A percentile compares a stretch with the other conserved stretches of the same genome.
Evolutionary conservation across 1,140 invertebrate species (phyloP).

Genomic region (Drosophila malerkotliana): DNA sequence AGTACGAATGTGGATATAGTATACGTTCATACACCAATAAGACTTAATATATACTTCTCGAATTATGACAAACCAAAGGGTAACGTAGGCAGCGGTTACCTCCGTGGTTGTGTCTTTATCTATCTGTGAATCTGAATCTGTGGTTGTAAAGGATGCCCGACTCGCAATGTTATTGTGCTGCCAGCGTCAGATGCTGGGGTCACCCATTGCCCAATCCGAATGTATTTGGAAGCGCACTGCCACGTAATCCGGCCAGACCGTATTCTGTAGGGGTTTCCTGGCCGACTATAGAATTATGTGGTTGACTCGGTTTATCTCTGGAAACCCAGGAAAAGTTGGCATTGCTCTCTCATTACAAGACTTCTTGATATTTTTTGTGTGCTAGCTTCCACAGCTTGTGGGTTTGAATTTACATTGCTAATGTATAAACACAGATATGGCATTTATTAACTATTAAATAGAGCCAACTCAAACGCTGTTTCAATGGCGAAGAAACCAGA

Average conservation of each 20-base stretch:
- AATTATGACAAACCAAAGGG: constrained; percentile 67
- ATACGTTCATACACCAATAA: constrained; percentile 38
- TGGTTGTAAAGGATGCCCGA: constrained; percentile 36
- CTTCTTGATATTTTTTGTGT: no score
- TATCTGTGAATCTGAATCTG: constrained; percentile 19
- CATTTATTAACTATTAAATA: constrained; percentile 68
- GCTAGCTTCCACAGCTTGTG: background rate
- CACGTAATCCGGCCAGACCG: background rate
- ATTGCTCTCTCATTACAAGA: no score
- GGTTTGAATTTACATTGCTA: constrained; percentile 58
- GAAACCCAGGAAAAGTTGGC: no score
- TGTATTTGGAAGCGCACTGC: background rate
- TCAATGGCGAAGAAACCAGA: constrained; percentile 56
- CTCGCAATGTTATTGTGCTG: constrained; percentile 21
- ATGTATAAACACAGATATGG: constrained; percentile 44
- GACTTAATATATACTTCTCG: constrained; percentile 59
- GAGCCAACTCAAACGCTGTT: constrained; percentile 35
- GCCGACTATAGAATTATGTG: no score
- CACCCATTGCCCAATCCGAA: constrained; percentile 1
- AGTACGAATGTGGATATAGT: background rate
- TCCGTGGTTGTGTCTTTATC: constrained; percentile 14
- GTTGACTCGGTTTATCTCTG: no score
- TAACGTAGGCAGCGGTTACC: constrained; percentile 50
- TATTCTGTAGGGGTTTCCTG: no score
- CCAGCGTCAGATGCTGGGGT: constrained; percentile 13